Percentiles rank a stretch among this genome's conserved stretches.
phyloP scores from a whole-genome alignment of 2,113 vertebrate species.

The Willisornis vidua region DNA sequence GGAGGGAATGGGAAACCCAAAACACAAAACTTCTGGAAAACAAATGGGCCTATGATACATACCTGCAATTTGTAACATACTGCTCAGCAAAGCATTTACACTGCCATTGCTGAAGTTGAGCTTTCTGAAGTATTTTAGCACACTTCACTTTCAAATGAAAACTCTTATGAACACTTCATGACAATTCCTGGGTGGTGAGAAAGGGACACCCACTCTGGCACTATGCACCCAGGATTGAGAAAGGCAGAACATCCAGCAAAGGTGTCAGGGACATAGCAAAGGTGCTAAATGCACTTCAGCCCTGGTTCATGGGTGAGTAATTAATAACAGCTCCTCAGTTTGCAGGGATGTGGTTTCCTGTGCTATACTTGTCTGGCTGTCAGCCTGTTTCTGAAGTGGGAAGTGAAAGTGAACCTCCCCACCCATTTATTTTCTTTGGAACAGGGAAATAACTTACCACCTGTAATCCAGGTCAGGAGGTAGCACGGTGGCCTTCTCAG shows the following conservation, averaged over 20 bases:
- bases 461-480: neutral
- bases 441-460: neutral
- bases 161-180: neutral
- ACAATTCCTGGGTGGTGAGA: neutral
- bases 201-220: neutral
- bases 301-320: neutral
- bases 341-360: neutral
- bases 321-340: neutral
- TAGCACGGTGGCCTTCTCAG: neutral
- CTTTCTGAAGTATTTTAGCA: neutral
- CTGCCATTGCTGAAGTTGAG: neutral
- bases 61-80: neutral
- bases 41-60: neutral
- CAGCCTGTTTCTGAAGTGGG: neutral
- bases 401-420: neutral
- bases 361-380: neutral
- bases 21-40: neutral
- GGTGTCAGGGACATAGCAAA: neutral
- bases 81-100: neutral
- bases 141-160: neutral
- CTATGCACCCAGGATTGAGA: neutral
- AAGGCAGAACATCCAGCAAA: neutral
- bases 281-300: neutral
- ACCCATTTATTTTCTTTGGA: neutral
- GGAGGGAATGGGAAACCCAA: neutral